Evolutionary conservation across 2,888 invertebrate species (phyloP).

Genomic region (Ditula angustiorana): DNA sequence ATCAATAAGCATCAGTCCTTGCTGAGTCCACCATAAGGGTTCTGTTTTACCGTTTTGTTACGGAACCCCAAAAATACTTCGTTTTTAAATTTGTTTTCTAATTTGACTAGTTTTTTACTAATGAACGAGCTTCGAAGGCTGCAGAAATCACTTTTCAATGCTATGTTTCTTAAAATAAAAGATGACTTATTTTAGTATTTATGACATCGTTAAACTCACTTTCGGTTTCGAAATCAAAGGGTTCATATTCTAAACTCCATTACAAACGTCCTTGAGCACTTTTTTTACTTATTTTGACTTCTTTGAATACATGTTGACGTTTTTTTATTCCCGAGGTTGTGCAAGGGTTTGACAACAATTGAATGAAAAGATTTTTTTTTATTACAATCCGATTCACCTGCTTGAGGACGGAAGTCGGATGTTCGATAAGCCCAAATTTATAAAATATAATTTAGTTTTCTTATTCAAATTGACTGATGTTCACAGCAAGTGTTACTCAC

Average conservation of each 20-base stretch:
- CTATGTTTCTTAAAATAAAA: not conserved
- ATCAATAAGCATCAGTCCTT: no score
- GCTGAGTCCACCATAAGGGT: no score
- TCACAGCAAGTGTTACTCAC: constrained; percentile 28
- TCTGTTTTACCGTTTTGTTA: no score
- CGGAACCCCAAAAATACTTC: no score
- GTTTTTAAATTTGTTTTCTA: no score
- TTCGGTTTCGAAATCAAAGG: constrained; percentile 43
- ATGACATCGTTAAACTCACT: constrained; percentile 25
- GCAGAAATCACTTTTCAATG: no score
- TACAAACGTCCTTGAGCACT: constrained; percentile 59
- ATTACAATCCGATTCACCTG: constrained; percentile 68
- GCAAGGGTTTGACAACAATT: constrained; percentile 72
- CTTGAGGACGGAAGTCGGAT: constrained; percentile 74
- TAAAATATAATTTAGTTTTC: constrained; percentile 46
- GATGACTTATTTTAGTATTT: constrained; percentile 27
- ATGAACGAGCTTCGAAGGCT: no score
- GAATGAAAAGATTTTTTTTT: constrained; percentile 63
- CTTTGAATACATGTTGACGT: constrained; percentile 54
- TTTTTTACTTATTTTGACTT: constrained; percentile 48
- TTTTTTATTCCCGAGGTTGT: constrained; percentile 45
- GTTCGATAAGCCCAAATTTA: constrained; percentile 51
- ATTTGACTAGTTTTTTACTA: no score
- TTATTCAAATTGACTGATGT: constrained; percentile 49
- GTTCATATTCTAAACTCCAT: constrained; percentile 57